Conservation (phyloP, 2,797 vertebrate species). For the Tinamus major region DNA sequence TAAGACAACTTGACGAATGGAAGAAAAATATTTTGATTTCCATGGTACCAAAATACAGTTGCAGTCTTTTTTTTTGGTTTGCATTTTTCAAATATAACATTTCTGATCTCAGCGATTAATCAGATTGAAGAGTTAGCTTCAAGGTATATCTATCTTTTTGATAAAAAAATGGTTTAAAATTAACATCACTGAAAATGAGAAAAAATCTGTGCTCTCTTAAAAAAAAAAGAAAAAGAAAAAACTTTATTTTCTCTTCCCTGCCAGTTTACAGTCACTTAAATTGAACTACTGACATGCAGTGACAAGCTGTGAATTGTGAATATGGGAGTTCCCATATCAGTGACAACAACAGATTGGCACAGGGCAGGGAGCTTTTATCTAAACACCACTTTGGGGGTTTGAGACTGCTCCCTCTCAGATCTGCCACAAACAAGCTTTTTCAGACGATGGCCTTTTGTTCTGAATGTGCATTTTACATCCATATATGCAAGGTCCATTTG, state of each 20-base stretch:
- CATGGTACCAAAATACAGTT: not conserved
- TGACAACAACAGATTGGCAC: not conserved
- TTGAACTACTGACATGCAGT: not conserved
- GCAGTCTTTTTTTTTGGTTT: not conserved
- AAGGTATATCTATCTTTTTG: not conserved
- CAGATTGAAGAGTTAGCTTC: not conserved
- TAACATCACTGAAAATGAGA: not conserved
- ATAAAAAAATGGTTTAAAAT: not conserved
- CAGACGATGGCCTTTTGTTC: not conserved
- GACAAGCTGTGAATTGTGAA: not conserved
- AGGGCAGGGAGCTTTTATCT: not conserved
- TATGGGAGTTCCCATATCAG: not conserved
- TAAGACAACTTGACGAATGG: not conserved
- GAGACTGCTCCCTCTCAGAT: not conserved
- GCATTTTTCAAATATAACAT: not conserved
- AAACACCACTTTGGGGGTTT: rapidly evolving
- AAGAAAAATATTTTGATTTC: not conserved
- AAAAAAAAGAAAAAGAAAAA: too few species aligned
- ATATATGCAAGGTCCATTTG: not conserved
- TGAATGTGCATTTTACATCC: not conserved
- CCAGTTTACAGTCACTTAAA: not conserved
- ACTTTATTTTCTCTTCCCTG: not conserved
- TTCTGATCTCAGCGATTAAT: not conserved
- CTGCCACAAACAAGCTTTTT: not conserved
- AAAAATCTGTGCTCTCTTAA: not conserved